Percentiles rank a stretch among this genome's conserved stretches.
Conservation (phyloP, 2,888 invertebrate genomes). For the Lasioglossum vierecki region DNA sequence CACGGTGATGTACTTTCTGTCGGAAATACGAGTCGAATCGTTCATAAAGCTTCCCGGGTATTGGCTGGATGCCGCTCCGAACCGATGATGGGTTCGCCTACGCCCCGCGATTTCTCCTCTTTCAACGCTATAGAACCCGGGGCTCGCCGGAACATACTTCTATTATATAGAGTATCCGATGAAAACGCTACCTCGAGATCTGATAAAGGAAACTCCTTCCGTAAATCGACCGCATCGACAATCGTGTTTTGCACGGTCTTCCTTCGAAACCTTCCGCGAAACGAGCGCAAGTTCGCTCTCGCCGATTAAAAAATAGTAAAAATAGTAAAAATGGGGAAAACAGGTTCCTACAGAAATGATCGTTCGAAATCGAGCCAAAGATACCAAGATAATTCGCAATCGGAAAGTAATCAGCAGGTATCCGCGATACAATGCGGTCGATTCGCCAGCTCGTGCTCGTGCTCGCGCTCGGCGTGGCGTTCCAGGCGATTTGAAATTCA, state of each 20-base stretch:
- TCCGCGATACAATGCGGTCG: conserved; percentile 20
- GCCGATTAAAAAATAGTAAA: not conserved
- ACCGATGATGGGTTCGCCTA: conserved; percentile 52
- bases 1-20: conserved; percentile 54
- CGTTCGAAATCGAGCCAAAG: not conserved
- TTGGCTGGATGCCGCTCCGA: conserved; percentile 45
- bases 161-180: conserved; percentile 34
- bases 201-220: conserved; percentile 31
- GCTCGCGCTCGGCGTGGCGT: not conserved
- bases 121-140: conserved; percentile 2
- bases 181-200: conserved; percentile 43
- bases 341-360: not conserved
- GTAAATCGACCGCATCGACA: conserved; percentile 44
- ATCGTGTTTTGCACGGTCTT: not conserved
- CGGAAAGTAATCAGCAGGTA: conserved; percentile 9
- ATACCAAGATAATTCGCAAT: too few relatives aligned
- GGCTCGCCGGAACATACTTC: conserved; percentile 25
- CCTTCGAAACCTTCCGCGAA: not conserved
- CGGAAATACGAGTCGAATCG: conserved; percentile 65
- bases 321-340: not conserved
- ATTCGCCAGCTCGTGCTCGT: not conserved
- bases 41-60: conserved; percentile 60
- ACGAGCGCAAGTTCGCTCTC: not conserved
- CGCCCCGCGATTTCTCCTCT: conserved; percentile 39
- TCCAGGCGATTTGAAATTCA: conserved; percentile 41